phyloP scores from a whole-genome alignment of 2,797 vertebrate genomes.

The Enteromius viviparus region DNA sequence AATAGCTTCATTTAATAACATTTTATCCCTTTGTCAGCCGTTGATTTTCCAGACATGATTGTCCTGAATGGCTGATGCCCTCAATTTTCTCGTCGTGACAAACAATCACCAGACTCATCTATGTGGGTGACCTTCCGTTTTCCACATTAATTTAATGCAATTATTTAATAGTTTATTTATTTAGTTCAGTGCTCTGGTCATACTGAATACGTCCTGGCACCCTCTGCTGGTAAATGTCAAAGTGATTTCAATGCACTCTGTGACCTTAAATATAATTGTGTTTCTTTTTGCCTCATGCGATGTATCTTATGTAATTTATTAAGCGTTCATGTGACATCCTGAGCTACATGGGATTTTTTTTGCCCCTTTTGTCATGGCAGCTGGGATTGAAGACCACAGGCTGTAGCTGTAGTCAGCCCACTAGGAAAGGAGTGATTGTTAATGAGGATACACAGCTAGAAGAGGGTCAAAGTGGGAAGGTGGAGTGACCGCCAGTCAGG shows the following conservation, averaged over 20 bases:
- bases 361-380: constrained; percentile 17
- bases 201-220: constrained; percentile 2
- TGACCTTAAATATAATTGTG: background rate
- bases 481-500: background rate
- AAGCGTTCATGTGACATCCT: background rate
- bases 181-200: background rate
- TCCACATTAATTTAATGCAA: constrained; percentile 8
- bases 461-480: constrained; percentile 7
- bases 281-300: background rate
- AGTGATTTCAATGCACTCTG: background rate
- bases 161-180: background rate
- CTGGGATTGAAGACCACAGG: background rate
- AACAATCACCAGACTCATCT: background rate
- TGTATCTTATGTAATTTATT: background rate
- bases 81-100: background rate
- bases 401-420: background rate
- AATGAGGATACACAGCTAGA: constrained; percentile 42
- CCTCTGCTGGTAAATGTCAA: constrained; percentile 23
- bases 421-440: constrained; percentile 11
- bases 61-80: background rate
- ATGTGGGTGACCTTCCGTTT: background rate
- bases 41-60: background rate
- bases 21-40: background rate
- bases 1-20: background rate
- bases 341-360: constrained; percentile 5